phyloP scores from a whole-genome alignment of 2,113 vertebrate genomes.

The Tenebrosternarchus preto region DNA sequence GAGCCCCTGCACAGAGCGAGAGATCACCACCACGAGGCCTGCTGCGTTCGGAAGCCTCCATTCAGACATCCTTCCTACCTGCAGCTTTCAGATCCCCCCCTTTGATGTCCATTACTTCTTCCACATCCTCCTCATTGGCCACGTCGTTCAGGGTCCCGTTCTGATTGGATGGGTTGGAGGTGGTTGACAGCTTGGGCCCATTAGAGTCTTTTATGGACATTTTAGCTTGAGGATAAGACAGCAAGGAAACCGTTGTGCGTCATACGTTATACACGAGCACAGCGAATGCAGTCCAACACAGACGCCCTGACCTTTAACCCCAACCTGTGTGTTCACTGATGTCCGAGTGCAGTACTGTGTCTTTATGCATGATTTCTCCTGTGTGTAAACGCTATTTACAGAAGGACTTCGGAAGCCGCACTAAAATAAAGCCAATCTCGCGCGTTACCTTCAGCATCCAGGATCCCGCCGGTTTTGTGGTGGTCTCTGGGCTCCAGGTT shows the following conservation, averaged over 20 bases:
- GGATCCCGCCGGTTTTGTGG: conserved; percentile 62
- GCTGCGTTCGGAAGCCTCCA: background rate
- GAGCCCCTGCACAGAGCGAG: conserved; percentile 54
- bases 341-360: no score
- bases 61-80: conserved; percentile 34
- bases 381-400: background rate
- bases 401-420: background rate
- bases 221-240: background rate
- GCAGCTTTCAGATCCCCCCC: conserved; percentile 52
- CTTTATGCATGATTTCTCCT: no score
- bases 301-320: no score
- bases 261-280: no score
- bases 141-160: conserved; percentile 18
- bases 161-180: conserved; percentile 7
- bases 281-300: no score
- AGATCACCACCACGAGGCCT: background rate
- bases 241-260: background rate
- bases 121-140: conserved; percentile 39
- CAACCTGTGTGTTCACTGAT: no score
- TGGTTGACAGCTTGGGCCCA: background rate
- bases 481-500: conserved; percentile 43
- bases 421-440: no score
- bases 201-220: background rate
- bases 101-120: conserved; percentile 60
- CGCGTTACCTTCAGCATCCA: conserved; percentile 55